phyloP scores from a whole-genome alignment of 2,113 vertebrate genomes.

The Morone chrysops region DNA sequence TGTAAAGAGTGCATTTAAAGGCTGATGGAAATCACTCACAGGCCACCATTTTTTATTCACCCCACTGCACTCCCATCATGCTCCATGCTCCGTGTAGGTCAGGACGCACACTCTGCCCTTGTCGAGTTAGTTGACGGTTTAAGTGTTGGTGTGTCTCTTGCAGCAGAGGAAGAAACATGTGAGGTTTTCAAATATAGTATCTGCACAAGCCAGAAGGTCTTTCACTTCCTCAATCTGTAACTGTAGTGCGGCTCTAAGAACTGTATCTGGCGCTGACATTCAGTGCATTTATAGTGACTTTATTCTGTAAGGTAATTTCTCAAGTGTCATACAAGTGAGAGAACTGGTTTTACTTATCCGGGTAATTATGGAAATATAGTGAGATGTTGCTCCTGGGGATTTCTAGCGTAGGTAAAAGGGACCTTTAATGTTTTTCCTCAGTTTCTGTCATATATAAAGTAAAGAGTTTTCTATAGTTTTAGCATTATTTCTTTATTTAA shows the following conservation, averaged over 20 bases:
- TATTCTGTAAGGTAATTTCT: constrained; percentile 2
- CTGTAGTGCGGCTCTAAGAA: constrained; percentile 20
- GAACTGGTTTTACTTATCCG: not conserved
- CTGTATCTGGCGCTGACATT: not conserved
- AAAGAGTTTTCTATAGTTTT: too few species aligned
- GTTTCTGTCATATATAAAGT: too few species aligned
- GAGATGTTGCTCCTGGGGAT: not conserved
- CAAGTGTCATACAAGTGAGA: not conserved
- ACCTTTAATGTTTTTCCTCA: too few species aligned
- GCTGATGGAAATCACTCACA: constrained; percentile 66
- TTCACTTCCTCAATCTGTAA: constrained; percentile 63
- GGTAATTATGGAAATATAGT: too few species aligned
- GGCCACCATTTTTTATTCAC: constrained; percentile 55
- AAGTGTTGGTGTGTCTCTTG: not conserved
- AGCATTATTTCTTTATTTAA: too few species aligned
- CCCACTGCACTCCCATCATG: constrained; percentile 45
- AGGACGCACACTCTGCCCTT: constrained; percentile 21
- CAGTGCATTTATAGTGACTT: not conserved
- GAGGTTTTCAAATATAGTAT: constrained; percentile 51
- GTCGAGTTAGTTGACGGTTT: not conserved
- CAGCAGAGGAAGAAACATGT: constrained; percentile 44
- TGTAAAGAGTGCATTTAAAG: constrained; percentile 62
- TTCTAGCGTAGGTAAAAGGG: too few species aligned
- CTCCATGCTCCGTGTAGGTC: constrained; percentile 6
- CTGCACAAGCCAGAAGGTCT: constrained; percentile 21